Conservation (phyloP, 2,888 invertebrate genomes). For the Arrhopalites spinosus region DNA sequence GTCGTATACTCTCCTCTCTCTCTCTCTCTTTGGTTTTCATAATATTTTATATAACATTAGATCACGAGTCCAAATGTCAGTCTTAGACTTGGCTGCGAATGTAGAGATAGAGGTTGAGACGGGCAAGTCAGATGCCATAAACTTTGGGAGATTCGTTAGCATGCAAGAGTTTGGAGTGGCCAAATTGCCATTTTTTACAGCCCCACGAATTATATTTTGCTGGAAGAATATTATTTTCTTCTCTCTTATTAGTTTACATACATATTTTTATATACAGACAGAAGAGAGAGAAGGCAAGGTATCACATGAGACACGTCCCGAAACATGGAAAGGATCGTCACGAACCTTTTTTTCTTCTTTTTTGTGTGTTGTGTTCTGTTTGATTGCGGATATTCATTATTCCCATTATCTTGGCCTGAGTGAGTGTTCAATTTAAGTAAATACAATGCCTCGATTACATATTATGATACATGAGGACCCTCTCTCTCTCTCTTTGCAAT, state of each 20-base stretch:
- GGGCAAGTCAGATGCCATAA: background rate
- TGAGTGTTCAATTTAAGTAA: conserved; percentile 30
- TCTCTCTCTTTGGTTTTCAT: too few relatives aligned
- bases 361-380: too few relatives aligned
- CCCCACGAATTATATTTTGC: conserved; percentile 8
- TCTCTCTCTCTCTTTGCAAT: conserved; percentile 1
- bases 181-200: conserved; percentile 9
- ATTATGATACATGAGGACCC: conserved; percentile 4
- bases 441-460: conserved; percentile 22
- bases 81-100: too few relatives aligned
- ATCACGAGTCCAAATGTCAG: too few relatives aligned
- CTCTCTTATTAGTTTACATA: too few relatives aligned
- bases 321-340: background rate
- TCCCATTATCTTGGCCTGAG: conserved; percentile 10
- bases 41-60: too few relatives aligned
- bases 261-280: background rate
- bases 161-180: conserved; percentile 1
- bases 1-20: too few relatives aligned
- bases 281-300: background rate
- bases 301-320: background rate
- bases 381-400: conserved; percentile 31
- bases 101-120: too few relatives aligned
- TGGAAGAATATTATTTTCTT: background rate
- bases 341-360: too few relatives aligned
- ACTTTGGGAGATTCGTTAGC: background rate